Evolutionary conservation across 1,140 invertebrate species (phyloP), one percentile per base, ranked within the genome.

Genomic region (Nephotettix cincticeps): DNA sequence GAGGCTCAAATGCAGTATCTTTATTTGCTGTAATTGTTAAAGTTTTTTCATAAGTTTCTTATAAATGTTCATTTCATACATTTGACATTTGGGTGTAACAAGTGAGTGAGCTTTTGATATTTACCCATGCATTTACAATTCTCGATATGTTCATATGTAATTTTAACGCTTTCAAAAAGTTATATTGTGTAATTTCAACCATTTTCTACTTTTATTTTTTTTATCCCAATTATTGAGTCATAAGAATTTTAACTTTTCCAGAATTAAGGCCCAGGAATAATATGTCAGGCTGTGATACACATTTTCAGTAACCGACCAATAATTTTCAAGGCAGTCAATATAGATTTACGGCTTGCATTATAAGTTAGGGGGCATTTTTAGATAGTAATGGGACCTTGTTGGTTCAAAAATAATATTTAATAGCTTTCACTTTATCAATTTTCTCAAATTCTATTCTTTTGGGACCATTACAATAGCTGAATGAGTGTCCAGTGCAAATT

Each of bases 261-360:
- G n/a, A 45, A 19, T 67, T 67, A 67, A 67, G 64, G 64, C 64
- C 64, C 64, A 67, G 69, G 69, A 70, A 65, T 65, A 70, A 64
- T 61, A 61, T 70, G 40, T 27, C 58, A 70, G 69, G 69, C 69
- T 70, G 69, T 70, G 69, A 70, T 70, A 70, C 28, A 70, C 58
- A 51, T 67, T 43, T 67, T 67, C 64, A 67, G 40, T 67, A 67
- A 67, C 64, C 40, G 64, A 67, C 64, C 64, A 67, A 67, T 27
- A 28, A 67, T 43, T 65, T 61, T 61, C 56, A 61, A 61, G 21
- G 56, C 56, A 61, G 56, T 61, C 56, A 61, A 61, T 14, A 27
- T 61, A 61, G 14, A 36, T 27, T 61, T 61, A 11, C 25, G 28
- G 56, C 14, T 61, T n/a, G 21, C 21, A 21, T 51, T 61, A 27